Evolutionary conservation across 2,797 vertebrate species (phyloP).

Genomic region (Xenops minutus): DNA sequence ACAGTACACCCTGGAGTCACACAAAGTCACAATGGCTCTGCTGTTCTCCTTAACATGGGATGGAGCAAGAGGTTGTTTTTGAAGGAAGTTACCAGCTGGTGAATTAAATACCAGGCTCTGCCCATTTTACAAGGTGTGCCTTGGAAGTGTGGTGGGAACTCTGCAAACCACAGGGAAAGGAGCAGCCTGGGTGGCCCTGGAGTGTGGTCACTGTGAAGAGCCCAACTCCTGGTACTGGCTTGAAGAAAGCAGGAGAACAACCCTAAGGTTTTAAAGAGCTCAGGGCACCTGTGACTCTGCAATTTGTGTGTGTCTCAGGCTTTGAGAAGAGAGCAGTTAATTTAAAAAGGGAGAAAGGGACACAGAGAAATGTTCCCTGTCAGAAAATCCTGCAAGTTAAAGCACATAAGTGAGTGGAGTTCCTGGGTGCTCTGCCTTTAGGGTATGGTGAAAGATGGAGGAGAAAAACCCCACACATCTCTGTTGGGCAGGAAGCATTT

Average conservation of each 20-base stretch:
- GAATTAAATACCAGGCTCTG: neutral
- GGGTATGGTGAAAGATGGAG: neutral
- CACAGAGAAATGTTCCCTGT: neutral
- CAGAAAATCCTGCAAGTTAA: neutral
- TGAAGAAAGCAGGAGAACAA: neutral
- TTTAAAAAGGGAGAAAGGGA: neutral
- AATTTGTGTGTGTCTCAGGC: neutral
- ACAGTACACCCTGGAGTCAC: neutral
- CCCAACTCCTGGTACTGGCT: neutral
- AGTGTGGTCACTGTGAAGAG: neutral
- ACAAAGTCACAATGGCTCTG: neutral
- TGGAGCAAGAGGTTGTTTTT: neutral
- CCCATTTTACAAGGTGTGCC: neutral
- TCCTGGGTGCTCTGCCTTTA: neutral
- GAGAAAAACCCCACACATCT: neutral
- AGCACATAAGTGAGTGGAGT: neutral
- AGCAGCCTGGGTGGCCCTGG: neutral
- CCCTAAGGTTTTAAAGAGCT: neutral
- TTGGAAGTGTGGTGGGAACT: accelerated
- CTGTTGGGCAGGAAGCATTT: neutral
- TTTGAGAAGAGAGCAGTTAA: neutral
- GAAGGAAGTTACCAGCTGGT: neutral
- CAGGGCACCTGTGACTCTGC: neutral
- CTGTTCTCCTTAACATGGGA: neutral
- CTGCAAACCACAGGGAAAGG: neutral